Conservation (phyloP, 2,888 invertebrate genomes). For the Leucophora obtusa region DNA sequence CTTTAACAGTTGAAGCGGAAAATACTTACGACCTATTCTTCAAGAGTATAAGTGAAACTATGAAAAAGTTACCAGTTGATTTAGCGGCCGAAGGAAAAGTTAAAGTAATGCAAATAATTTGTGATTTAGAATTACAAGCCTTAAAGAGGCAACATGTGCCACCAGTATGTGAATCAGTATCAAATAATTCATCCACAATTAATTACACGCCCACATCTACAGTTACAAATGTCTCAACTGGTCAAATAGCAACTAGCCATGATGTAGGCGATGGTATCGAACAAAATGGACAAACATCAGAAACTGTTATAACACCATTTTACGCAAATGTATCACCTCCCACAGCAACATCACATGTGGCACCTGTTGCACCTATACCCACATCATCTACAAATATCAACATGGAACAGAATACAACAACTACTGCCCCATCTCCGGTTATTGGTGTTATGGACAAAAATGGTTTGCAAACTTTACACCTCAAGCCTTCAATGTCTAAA, state of each 20-base stretch:
- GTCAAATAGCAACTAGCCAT: background rate
- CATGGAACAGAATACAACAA: background rate
- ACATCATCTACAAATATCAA: background rate
- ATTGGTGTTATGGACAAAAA: constrained; percentile 58
- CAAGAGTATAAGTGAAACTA: constrained; percentile 72
- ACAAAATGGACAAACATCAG: constrained; percentile 11
- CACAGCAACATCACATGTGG: background rate
- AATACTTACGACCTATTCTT: constrained; percentile 73
- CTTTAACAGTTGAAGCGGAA: background rate
- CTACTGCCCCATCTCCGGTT: constrained; percentile 30
- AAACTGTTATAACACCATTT: constrained; percentile 30
- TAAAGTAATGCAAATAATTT: constrained; percentile 73
- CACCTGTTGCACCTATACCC: background rate
- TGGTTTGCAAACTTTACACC: constrained; percentile 52
- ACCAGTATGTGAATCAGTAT: background rate
- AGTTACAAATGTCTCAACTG: background rate
- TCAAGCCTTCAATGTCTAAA: constrained; percentile 28
- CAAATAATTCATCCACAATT: constrained; percentile 27
- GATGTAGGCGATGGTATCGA: background rate
- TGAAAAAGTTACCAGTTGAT: constrained; percentile 71
- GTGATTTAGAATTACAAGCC: constrained; percentile 71
- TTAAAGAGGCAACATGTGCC: constrained; percentile 65
- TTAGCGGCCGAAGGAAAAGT: constrained; percentile 73
- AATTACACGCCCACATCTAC: constrained; percentile 32
- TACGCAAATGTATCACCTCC: constrained; percentile 27